A percentile compares a stretch with the other conserved stretches of the same genome.
Evolutionary conservation across 2,888 invertebrate species (phyloP).

Genomic region (Dysmachus trigonus): DNA sequence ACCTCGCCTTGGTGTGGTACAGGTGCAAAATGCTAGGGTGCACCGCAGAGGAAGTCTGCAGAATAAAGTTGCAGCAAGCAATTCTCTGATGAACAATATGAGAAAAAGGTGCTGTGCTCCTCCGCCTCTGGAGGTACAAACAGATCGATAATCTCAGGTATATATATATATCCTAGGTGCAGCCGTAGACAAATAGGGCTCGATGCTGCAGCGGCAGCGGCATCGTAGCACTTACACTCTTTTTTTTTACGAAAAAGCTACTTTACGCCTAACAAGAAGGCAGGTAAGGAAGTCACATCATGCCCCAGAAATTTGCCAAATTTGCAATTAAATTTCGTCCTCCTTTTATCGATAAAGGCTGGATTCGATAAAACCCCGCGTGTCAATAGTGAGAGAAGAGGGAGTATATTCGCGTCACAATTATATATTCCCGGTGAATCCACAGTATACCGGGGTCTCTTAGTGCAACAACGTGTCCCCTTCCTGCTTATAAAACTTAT

Average conservation of each 20-base stretch:
- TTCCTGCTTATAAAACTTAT: constrained; percentile 1
- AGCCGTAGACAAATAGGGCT: background rate
- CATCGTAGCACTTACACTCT: background rate
- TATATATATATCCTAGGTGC: background rate
- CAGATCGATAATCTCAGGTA: background rate
- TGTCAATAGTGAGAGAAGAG: background rate
- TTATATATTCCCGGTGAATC: constrained; percentile 1
- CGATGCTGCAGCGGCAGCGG: background rate
- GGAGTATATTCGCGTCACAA: background rate
- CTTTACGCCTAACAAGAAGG: background rate
- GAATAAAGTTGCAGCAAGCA: background rate
- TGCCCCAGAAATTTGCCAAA: background rate
- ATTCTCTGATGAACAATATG: background rate
- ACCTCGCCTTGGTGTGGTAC: background rate
- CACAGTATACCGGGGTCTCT: background rate
- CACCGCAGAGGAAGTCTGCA: background rate
- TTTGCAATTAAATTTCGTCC: constrained; percentile 11
- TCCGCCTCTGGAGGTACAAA: background rate
- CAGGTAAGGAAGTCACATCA: background rate
- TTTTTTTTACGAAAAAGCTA: background rate
- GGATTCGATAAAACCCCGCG: background rate
- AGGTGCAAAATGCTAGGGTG: background rate
- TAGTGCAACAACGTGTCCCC: constrained; percentile 8
- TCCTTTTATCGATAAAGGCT: background rate
- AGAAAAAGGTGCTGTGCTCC: background rate